Evolutionary conservation across 2,888 invertebrate genomes (phyloP).

Genomic region (Seira sanloemensis): DNA sequence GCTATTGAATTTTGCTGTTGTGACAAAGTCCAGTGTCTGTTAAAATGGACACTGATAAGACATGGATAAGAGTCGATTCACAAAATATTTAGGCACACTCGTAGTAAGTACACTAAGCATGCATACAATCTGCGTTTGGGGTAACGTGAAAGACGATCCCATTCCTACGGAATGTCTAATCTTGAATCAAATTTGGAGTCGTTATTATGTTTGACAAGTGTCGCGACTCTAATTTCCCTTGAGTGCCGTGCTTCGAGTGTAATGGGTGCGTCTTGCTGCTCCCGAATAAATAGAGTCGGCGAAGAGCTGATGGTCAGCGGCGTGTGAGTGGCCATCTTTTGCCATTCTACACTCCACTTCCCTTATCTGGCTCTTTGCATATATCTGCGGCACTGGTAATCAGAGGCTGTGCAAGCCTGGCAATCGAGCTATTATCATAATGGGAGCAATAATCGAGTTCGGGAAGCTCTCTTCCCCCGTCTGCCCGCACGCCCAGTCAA

Average conservation of each 20-base stretch:
- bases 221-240: slow-evolving; percentile 74
- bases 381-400: slow-evolving; percentile 47
- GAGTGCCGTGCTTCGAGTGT: slow-evolving; percentile 72
- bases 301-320: slow-evolving; percentile 27
- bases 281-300: slow-evolving; percentile 2
- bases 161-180: too few relatives aligned
- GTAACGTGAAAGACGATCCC: too few relatives aligned
- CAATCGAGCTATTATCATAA: slow-evolving; percentile 53
- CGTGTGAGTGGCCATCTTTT: slow-evolving; percentile 39
- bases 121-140: too few relatives aligned
- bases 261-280: slow-evolving; percentile 52
- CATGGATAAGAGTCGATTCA: too few relatives aligned
- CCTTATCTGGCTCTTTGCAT: slow-evolving; percentile 43
- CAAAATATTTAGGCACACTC: too few relatives aligned
- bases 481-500: slow-evolving; percentile 41
- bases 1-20: too few relatives aligned
- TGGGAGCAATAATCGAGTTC: slow-evolving; percentile 54
- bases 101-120: too few relatives aligned
- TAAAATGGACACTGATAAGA: too few relatives aligned
- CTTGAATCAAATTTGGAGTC: neutral
- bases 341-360: slow-evolving; percentile 48
- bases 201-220: slow-evolving; percentile 68
- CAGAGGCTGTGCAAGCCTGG: slow-evolving; percentile 22
- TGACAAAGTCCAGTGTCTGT: too few relatives aligned
- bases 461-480: slow-evolving; percentile 6